Conservation (phyloP, 2,797 vertebrate species). For the Fringilla coelebs region DNA sequence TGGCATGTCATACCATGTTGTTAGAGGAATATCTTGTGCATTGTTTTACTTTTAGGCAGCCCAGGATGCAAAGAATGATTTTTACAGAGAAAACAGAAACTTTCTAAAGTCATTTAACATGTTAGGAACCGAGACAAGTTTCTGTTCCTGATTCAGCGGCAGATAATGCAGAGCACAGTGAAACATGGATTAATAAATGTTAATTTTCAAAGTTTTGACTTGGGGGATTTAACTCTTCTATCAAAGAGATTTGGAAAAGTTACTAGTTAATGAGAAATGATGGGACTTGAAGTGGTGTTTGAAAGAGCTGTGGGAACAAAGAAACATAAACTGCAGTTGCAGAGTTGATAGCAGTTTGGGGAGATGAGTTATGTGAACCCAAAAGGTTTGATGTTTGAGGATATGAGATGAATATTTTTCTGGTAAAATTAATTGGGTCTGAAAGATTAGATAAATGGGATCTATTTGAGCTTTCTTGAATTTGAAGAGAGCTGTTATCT, state of each 20-base stretch:
- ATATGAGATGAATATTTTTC: slow-evolving; percentile 24
- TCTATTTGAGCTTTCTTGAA: slow-evolving; percentile 9
- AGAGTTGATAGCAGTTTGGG: neutral
- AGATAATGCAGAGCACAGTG: neutral
- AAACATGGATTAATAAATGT: neutral
- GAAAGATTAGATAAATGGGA: slow-evolving; percentile 36
- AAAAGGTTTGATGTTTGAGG: neutral
- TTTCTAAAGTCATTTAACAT: neutral
- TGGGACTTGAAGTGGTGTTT: slow-evolving; percentile 26
- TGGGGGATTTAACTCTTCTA: neutral
- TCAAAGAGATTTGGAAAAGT: slow-evolving; percentile 11
- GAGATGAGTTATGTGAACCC: neutral
- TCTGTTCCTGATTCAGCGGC: neutral
- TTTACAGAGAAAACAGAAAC: neutral
- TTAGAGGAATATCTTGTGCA: neutral
- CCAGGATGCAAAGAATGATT: neutral
- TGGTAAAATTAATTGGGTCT: slow-evolving; percentile 31
- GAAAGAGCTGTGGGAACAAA: slow-evolving; percentile 21
- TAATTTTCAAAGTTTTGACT: slow-evolving; percentile 29
- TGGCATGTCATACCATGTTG: neutral
- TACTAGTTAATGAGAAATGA: slow-evolving; percentile 31
- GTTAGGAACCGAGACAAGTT: neutral
- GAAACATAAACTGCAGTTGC: neutral
- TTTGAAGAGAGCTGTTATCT: neutral
- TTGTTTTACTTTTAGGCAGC: neutral